Base-by-base conservation (phyloP, 2,797 vertebrate species). In the Sylvia borin region DNA sequence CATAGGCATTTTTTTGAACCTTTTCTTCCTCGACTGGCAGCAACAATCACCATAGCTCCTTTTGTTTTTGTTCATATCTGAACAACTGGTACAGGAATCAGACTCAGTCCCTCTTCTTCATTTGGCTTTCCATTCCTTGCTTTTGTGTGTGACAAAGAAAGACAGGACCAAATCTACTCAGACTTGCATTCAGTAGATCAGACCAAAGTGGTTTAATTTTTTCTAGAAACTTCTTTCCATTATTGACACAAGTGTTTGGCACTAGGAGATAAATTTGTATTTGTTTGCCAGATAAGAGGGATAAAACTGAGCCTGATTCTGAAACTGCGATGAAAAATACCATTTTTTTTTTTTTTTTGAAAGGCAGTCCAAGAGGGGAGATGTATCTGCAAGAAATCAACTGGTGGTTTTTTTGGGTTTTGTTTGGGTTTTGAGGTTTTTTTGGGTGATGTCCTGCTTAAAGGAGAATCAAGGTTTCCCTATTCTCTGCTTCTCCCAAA, bases 401-500 rank as follows among this genome's bases (percentile, higher is more conserved):
- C 4, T 51, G 16, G 8, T 13, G 15, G 8, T 3, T 22, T 65
- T 65, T 11, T 0, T 7, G 7, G 10, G 1, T 22, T 45, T 54
- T 54, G 11, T 12, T 31, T 34, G 13, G 4, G 7, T 38, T 34
- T 60, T 13, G 19, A 17, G 7, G 6, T 0, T 6, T 42, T 54
- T 75, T 55, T 26, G 54, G 11, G 10, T 32, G 21, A 40, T 70
- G 5, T 16, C 55, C 15, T 73, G 16, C 9, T 36, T 36, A 54
- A 71, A 53, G 11, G 5, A 64, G 22, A 93, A n/a, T 31, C 50
- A 34, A 67, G 4, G 1, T 75, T 88, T 65, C 40, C 3, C 18
- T 60, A 11, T 51, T 58, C 13, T 77, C 10, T 81, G 25, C 3
- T 26, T 89, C 11, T 79, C 26, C 71, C 38, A 45, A 45, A 60